phyloP scores from a whole-genome alignment of 2,888 invertebrate species.

The Gonocerus acuteangulatus region DNA sequence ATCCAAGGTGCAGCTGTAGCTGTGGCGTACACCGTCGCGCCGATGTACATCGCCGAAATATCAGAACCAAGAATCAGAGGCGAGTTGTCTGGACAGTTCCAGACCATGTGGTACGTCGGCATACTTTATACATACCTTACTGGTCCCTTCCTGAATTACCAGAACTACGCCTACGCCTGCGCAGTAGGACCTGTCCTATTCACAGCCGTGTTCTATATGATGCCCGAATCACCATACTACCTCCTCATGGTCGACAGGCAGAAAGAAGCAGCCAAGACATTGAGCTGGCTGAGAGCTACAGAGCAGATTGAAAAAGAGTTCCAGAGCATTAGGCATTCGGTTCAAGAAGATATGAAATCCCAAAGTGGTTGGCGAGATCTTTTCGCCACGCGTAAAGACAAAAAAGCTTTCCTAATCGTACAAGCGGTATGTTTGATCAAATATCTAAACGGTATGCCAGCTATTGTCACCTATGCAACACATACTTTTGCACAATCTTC shows the following conservation, averaged over 20 bases:
- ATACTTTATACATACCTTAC: conserved; percentile 35
- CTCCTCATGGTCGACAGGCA: conserved; percentile 49
- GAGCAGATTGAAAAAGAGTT: conserved; percentile 32
- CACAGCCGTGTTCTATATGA: conserved; percentile 48
- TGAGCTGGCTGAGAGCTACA: conserved; percentile 32
- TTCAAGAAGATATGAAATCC: conserved; percentile 29
- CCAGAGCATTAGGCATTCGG: conserved; percentile 23
- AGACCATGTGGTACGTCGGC: conserved; percentile 38
- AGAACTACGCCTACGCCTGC: conserved; percentile 44
- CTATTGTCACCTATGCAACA: conserved; percentile 30
- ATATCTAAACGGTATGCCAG: conserved; percentile 28
- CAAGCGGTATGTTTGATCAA: conserved; percentile 24
- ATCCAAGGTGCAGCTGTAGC: conserved; percentile 38
- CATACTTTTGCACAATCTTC: conserved; percentile 40
- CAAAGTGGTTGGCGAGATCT: conserved; percentile 29
- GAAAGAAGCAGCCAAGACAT: conserved; percentile 44
- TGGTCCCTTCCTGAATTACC: conserved; percentile 42
- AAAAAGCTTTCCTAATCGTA: conserved; percentile 28
- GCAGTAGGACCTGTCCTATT: conserved; percentile 48
- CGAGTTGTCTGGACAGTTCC: conserved; percentile 38
- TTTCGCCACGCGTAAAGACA: conserved; percentile 23
- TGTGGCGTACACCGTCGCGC: conserved; percentile 37
- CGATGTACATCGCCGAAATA: conserved; percentile 39
- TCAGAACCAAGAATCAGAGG: conserved; percentile 38
- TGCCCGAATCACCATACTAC: conserved; percentile 57